These are phyloP conservation scores for Aratinga solstitialis DNA, from an alignment of 2,797 vertebrate genomes.

Conservation along the genomic window DNA sequence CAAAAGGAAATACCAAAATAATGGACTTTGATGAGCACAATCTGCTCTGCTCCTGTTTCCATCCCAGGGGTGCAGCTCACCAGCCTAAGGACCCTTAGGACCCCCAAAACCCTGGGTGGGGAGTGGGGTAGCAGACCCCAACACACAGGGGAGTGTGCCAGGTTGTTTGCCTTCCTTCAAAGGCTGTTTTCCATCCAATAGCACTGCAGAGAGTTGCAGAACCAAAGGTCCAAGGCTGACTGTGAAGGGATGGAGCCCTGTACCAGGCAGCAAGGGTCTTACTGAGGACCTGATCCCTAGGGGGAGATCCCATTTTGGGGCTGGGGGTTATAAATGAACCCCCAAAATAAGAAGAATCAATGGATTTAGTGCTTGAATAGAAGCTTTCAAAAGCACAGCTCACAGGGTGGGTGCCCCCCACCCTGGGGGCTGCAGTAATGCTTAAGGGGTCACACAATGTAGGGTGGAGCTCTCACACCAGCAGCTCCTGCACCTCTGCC, in stretches of 20 bases:
- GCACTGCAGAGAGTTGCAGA: neutral
- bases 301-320: neutral
- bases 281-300: neutral
- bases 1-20: neutral
- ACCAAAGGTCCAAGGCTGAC: neutral
- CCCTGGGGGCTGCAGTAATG: neutral
- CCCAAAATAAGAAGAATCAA: neutral
- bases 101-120: neutral
- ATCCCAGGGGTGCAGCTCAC: neutral
- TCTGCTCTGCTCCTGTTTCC: neutral
- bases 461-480: neutral
- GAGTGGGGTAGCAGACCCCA: neutral
- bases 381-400: neutral
- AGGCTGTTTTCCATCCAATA: neutral
- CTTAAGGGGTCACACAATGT: neutral
- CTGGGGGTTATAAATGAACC: neutral
- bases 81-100: neutral
- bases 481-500: neutral
- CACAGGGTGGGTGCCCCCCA: neutral
- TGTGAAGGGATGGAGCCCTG: neutral
- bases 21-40: neutral
- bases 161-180: neutral
- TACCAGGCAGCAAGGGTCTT: rapidly evolving
- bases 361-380: no score
- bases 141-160: rapidly evolving